These are phyloP conservation scores for Busseola fusca DNA, from an alignment of 2,888 invertebrate genomes.

Conservation along the genomic window DNA sequence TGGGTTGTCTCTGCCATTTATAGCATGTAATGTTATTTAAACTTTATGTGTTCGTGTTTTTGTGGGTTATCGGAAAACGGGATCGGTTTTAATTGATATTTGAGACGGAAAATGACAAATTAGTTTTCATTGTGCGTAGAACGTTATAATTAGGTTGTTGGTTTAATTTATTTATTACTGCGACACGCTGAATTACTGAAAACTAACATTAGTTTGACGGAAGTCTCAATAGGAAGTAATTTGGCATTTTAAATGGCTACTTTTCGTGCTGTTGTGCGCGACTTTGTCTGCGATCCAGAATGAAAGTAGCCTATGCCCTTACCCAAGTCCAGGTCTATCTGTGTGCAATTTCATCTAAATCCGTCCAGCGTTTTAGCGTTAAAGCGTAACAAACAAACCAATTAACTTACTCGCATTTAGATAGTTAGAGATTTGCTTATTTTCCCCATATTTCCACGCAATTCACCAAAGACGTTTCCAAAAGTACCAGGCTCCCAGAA, in stretches of 20 bases:
- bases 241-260: background rate
- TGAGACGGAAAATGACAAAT: constrained; percentile 45
- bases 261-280: background rate
- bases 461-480: constrained; percentile 10
- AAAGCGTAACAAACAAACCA: too few species aligned
- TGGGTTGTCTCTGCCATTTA: constrained; percentile 54
- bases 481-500: constrained; percentile 62
- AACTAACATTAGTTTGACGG: constrained; percentile 1
- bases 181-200: constrained; percentile 25
- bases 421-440: too few species aligned
- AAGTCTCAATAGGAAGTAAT: background rate
- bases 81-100: constrained; percentile 53
- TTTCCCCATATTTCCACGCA: background rate
- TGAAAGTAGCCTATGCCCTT: too few species aligned
- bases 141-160: constrained; percentile 45
- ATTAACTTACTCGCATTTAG: too few species aligned
- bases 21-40: constrained; percentile 36
- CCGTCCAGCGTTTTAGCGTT: too few species aligned
- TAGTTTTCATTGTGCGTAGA: constrained; percentile 40
- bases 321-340: too few species aligned
- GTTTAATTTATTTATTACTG: constrained; percentile 35
- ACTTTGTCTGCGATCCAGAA: too few species aligned
- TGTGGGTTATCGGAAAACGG: constrained; percentile 41
- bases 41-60: constrained; percentile 50
- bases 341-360: too few species aligned